Evolutionary conservation across 2,797 vertebrate genomes (phyloP), one percentile per base, ranked within the genome.

Genomic region (Pagetopsis macropterus): DNA sequence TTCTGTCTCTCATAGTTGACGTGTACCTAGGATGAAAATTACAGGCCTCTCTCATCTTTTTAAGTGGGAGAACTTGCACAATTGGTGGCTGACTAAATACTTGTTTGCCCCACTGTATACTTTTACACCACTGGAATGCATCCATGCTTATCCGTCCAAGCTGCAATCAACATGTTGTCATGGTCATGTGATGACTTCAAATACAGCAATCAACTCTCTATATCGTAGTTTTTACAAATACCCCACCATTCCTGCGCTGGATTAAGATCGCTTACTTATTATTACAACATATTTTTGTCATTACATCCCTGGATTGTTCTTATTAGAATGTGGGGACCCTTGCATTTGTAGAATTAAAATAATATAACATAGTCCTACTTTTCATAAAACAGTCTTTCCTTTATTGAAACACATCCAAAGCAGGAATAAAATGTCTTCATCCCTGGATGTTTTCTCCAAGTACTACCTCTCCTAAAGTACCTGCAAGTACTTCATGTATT

Each of bases 401-500:
- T 21, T 1, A 8, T 3, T 43, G 5, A 56, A n/a, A 27, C 21
- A 19, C 23, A 4, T 4, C 27, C 4, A n/a, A 37, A 37, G 44
- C 37, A 51, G 46, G 21, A 46, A 56, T 41, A 52, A n/a, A 9
- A 12, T 49, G 3, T 13, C 17, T 27, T 55, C 23, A 3, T 55
- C 2, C 2, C 19, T 67, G 19, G 44, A 14, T 48, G 14, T 37
- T 37, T 37, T 37, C 8, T 37, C 8, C 33, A 37, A 37, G 33
- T 37, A 9, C 6, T 9, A 7, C 33, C 33, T 37, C 9, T 7
- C 33, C 33, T 6, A 7, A 37, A 37, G 33, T 37, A 23, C 27
- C 27, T 15, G 51, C 73, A 63, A 55, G 41, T 44, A 48, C 50
- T 59, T 66, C 17, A 68, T 5, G 1, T 17, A 40, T 62, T 58